Evolutionary conservation across 2,888 invertebrate genomes (phyloP).

Genomic region (Caradrina kadenii): DNA sequence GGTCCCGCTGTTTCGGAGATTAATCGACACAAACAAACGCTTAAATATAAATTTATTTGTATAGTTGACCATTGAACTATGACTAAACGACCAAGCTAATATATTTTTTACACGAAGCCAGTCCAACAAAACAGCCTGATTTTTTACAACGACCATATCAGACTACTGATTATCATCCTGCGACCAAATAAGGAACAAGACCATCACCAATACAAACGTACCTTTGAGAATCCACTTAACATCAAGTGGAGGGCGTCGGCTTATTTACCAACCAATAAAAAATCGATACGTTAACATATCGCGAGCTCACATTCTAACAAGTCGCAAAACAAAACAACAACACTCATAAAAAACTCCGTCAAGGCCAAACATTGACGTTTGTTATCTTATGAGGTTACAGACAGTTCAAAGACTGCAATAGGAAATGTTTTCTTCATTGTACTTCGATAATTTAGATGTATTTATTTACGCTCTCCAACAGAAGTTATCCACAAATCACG

Average conservation of each 20-base stretch:
- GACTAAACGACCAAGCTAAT: neutral
- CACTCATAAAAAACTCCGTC: slow-evolving; percentile 5
- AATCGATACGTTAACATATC: neutral
- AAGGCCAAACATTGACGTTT: slow-evolving; percentile 31
- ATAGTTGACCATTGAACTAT: neutral
- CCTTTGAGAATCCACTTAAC: slow-evolving; percentile 16
- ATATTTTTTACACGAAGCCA: neutral
- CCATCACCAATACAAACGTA: neutral
- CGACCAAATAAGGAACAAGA: neutral
- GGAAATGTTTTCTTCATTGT: slow-evolving; percentile 3
- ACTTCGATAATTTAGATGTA: no score
- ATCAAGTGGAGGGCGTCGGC: no score
- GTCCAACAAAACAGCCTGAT: neutral
- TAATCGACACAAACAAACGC: no score
- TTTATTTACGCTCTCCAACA: no score
- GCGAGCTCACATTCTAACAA: neutral
- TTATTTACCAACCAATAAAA: no score
- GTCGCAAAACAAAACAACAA: slow-evolving; percentile 25
- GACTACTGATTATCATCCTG: no score
- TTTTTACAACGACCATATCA: neutral
- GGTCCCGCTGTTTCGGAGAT: no score
- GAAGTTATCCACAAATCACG: no score
- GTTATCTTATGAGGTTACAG: slow-evolving; percentile 39
- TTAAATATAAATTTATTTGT: no score
- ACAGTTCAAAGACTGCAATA: slow-evolving; percentile 31